Evolutionary conservation across 2,113 vertebrate genomes (phyloP), one percentile per base, ranked within the genome.

Genomic region (Pangasianodon hypophthalmus): DNA sequence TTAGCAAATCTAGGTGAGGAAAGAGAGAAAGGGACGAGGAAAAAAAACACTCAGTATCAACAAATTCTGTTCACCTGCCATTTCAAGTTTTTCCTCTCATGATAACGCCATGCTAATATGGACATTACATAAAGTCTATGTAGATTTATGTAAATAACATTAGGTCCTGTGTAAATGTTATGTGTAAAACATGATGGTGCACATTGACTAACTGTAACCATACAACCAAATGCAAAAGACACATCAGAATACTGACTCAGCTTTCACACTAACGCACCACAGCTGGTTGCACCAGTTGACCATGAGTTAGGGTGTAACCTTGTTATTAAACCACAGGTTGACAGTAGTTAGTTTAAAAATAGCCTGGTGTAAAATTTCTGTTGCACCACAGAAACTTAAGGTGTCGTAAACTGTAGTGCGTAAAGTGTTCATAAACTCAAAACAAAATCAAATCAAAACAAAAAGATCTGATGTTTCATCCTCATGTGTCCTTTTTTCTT

Each of bases 1-100:
- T 98, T 98, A 37, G 97, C 97, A 93, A 98, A 98, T 94, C 97
- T 98, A 93, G 52, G 11, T 10, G 41, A 19, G 24, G 32, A 32
- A 3, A 24, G 1, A 75, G 58, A 79, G 14, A 62, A 1, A 13
- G 0, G 54, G 0, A n/a, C 37, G 14, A 58, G 52, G 21, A 67
- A 52, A 21, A 13, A 58, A 37, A 71, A 5, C 3, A 6, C 29
- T 18, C 2, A 26, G 3, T 2, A 29, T 79, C 75, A 80, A 80
- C 5, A 5, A 48, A 79, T 26, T 48, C 19, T 79, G 21, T 73
- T 75, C 21, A 29, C 44, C 10, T 14, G 14, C 50, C 7, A 60
- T 14, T 37, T 58, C 54, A 60, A 32, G 4, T 26, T 3, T 80
- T 60, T 37, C 32, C 50, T 82, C 19, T 10, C 18, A 3, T 54